Base-by-base conservation (phyloP, 2,113 vertebrate species). In the Melierax canorus region DNA sequence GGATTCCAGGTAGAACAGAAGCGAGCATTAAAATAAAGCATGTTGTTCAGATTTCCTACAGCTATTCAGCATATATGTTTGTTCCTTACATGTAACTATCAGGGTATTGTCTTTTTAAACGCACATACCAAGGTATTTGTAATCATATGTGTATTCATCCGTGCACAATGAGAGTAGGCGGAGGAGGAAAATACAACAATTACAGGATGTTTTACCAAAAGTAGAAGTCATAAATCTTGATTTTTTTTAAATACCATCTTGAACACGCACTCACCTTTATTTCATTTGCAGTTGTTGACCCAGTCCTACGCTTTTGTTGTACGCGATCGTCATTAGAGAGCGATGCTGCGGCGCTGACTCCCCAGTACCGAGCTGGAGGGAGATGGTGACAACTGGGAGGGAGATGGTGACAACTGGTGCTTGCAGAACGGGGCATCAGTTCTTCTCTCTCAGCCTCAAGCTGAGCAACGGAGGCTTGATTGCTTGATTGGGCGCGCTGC, bases 141-240 rank as follows among this genome's bases (percentile, higher is more conserved):
- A 95, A 95, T 96, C 93, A 53, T 11, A 34, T 21, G n/a, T 76
- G 81, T 83, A 96, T 97, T 98, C 86, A 91, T 73, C 36, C 38
- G 9, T 15, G 2, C 83, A 97, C 97, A 98, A 97, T 96, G 48
- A 88, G 68, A 90, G 82, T 94, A 96, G 95, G 93, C 71, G 93
- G 92, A 83, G 92, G 86, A 97, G 96, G 96, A 98, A 97, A 96
- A 84, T 64, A 36, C 59, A 94, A 98, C 96, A 98, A 98, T 98
- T 88, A 45, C 96, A 97, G 97, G 97, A 98, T 97, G 90, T 93
- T 67, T 95, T 76, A 67, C 60, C 63, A 80, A 94, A 94, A 95
- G 94, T n/a, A 94, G 84, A 55, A 90, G 84, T 86, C 55, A 34
- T 93, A 89, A 88, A 92, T 84, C 95, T 86, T 64, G 48, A 39